These are phyloP conservation scores for Tragelaphus buxtoni DNA, from an alignment of 2,113 vertebrate species.

Conservation along the genomic window DNA sequence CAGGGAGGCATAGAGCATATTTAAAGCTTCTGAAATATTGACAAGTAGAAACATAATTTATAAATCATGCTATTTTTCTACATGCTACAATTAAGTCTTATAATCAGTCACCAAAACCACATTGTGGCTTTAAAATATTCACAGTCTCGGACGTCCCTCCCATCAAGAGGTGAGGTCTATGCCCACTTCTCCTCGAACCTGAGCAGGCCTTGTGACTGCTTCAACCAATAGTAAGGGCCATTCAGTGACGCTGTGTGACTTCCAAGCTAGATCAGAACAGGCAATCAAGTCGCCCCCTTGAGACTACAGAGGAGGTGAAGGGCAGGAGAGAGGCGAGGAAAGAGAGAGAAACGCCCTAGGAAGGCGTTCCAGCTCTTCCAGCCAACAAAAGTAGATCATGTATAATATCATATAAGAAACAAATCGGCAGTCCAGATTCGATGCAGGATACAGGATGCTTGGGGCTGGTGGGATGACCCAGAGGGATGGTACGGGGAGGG, in stretches of 20 bases:
- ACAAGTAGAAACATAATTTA: slow-evolving; percentile 25
- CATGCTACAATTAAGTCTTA: background rate
- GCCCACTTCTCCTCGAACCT: background rate
- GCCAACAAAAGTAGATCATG: background rate
- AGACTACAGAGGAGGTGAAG: background rate
- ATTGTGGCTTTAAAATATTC: slow-evolving; percentile 27
- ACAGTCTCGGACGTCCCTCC: background rate
- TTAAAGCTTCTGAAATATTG: slow-evolving; percentile 73
- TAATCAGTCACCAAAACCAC: background rate
- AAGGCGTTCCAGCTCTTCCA: background rate
- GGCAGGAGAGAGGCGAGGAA: background rate
- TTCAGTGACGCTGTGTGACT: background rate
- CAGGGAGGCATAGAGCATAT: slow-evolving; percentile 73
- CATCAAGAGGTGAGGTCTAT: background rate
- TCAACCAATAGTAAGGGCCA: background rate
- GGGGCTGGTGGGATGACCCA: no score
- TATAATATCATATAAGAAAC: no score
- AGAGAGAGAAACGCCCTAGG: background rate
- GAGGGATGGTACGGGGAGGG: no score
- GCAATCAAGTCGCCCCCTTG: background rate
- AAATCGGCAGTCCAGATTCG: no score
- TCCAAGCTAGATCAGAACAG: background rate
- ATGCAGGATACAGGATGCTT: no score
- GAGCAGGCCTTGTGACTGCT: background rate
- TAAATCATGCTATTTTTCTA: background rate